Base-by-base conservation (phyloP, 2,888 invertebrate genomes). In the Dynastes tityus region DNA sequence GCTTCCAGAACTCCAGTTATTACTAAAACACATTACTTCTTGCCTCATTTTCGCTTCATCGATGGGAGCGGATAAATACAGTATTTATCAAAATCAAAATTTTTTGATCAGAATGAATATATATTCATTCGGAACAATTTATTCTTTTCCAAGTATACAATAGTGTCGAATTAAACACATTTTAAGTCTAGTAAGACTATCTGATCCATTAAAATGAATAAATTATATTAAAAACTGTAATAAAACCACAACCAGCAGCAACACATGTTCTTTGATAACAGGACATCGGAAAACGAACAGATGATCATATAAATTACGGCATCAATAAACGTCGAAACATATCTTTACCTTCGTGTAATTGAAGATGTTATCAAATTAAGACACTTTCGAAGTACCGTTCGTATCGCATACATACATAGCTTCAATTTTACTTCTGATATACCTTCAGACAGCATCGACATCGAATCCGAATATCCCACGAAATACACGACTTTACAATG, bases 351-450 rank as follows among this genome's bases (percentile, higher is more conserved):
- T 13, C 22, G 29, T 58, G 8, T 6, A 22, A 61, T 61, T 29
- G 29, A 61, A 61, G 61, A 61, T 61, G 22, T 61, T 61, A 61
- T 61, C 61, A 9, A 61, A 61, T 61, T 61, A 61, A 61, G 61
- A 22, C 61, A 29, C 22, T 61, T 27, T 61, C 61, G 11, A 2
- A 11, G 22, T 22, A 61, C 22, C 61, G 61, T 11, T 29, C 11
- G 3, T 61, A 58, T 2, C 22, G n/a, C 58, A 22, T 22, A 22
- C 32, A 2, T 32, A 55, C 55, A 16, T 55, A 55, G 13, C 55
- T 55, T 1, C 22, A 55, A n/a, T 55, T 55, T n/a, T 55, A 2
- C 55, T 55, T 55, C 22, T n/a, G 45, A 45, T 45, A 45, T 11
- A 61, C 22, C 6, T 5, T 2, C 61, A 29, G 8, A 11, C 29